Percentiles rank a stretch among this genome's conserved stretches.
Evolutionary conservation across 2,797 vertebrate genomes (phyloP).

Genomic region (Lacerta bilineata): DNA sequence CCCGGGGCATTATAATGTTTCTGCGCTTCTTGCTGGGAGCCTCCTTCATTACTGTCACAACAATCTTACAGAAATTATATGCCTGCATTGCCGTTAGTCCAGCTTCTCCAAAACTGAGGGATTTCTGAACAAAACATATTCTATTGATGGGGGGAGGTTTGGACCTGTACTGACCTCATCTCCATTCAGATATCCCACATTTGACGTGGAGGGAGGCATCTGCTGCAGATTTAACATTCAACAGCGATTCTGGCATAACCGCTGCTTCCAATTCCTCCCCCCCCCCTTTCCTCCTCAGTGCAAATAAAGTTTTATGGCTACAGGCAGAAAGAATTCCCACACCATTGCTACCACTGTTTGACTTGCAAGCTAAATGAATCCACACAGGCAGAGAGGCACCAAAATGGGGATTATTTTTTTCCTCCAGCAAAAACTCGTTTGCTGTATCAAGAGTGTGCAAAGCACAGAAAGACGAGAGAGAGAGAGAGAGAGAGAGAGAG

Average conservation of each 20-base stretch:
- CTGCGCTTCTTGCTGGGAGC: not conserved
- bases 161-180: not conserved
- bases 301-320: slow-evolving; percentile 54
- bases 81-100: slow-evolving; percentile 31
- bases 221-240: slow-evolving; percentile 42
- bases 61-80: slow-evolving; percentile 24
- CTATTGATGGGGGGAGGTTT: not conserved
- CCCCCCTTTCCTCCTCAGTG: slow-evolving; percentile 26
- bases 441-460: slow-evolving; percentile 31
- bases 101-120: slow-evolving; percentile 34
- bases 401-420: slow-evolving; percentile 19
- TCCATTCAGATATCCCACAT: slow-evolving; percentile 26
- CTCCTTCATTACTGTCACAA: slow-evolving; percentile 27
- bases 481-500: no score
- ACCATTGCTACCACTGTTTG: slow-evolving; percentile 36
- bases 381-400: slow-evolving; percentile 31
- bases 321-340: slow-evolving; percentile 54
- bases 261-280: slow-evolving; percentile 17
- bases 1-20: not conserved
- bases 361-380: slow-evolving; percentile 58
- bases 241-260: slow-evolving; percentile 29
- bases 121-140: slow-evolving; percentile 34
- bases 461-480: not conserved
- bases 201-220: slow-evolving; percentile 17
- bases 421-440: slow-evolving; percentile 32